Percentiles rank a stretch among this genome's conserved stretches.
Evolutionary conservation across 2,797 vertebrate genomes (phyloP).

Genomic region (Rousettus madagascariensis): DNA sequence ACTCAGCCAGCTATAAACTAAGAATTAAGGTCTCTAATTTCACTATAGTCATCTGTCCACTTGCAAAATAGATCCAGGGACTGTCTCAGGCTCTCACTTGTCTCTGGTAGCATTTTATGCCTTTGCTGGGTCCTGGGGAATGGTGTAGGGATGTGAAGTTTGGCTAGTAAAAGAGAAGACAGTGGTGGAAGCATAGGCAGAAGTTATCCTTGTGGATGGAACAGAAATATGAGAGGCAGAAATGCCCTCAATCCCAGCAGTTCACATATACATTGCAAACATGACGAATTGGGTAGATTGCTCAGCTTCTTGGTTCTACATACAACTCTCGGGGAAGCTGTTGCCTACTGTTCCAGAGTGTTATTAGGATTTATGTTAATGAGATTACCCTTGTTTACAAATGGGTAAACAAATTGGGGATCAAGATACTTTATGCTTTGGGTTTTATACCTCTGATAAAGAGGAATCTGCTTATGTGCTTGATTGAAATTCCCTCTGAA

Average conservation of each 20-base stretch:
- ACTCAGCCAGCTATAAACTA: neutral
- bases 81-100: neutral
- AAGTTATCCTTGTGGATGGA: neutral
- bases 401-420: neutral
- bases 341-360: neutral
- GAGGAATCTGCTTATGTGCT: neutral
- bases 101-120: neutral
- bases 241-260: neutral
- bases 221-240: neutral
- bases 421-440: neutral
- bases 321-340: neutral
- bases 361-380: neutral
- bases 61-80: neutral
- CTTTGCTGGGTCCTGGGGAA: neutral
- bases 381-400: neutral
- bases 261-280: neutral
- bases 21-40: neutral
- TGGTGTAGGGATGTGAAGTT: neutral
- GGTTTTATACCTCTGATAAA: neutral
- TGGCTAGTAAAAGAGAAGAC: neutral
- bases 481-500: neutral
- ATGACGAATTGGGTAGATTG: neutral
- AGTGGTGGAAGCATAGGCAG: neutral
- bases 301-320: neutral
- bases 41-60: neutral